Evolutionary conservation across 2,888 invertebrate species (phyloP).

Genomic region (Drosophila mercatorum): DNA sequence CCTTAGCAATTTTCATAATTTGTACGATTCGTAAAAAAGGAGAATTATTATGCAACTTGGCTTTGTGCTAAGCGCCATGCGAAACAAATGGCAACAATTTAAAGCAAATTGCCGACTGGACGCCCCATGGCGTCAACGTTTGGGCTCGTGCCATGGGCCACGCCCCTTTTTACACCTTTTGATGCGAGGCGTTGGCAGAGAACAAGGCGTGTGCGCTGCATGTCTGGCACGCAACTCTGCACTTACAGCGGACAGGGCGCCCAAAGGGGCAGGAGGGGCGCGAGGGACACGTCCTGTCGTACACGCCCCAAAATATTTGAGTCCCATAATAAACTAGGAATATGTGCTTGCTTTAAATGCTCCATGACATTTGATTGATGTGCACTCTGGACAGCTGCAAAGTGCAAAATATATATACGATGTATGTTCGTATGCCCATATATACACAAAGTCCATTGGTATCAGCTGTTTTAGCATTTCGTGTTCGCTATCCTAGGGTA

Average conservation of each 20-base stretch:
- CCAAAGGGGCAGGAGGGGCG: background rate
- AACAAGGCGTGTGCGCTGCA: constrained; percentile 59
- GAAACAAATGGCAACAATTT: constrained; percentile 79
- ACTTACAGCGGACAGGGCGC: constrained; percentile 50
- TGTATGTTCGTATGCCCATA: background rate
- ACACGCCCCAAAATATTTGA: constrained; percentile 56
- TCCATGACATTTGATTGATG: constrained; percentile 78
- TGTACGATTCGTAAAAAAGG: constrained; percentile 55
- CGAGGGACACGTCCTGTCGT: constrained; percentile 11
- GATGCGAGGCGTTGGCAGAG: constrained; percentile 40
- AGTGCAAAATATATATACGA: constrained; percentile 45
- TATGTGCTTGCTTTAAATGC: constrained; percentile 65
- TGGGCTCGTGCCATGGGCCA: constrained; percentile 59
- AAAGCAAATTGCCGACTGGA: constrained; percentile 71
- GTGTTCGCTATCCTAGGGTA: constrained; percentile 68
- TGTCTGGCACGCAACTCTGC: constrained; percentile 72
- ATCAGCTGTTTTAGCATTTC: constrained; percentile 67
- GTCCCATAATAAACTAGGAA: constrained; percentile 59
- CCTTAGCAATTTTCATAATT: constrained; percentile 65
- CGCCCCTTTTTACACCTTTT: constrained; percentile 75
- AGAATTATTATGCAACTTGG: constrained; percentile 68
- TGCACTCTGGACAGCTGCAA: constrained; percentile 66
- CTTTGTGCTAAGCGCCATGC: constrained; percentile 53
- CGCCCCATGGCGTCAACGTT: constrained; percentile 62
- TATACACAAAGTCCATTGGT: constrained; percentile 19